These are phyloP conservation scores for Drosophila meridiana DNA, from an alignment of 2,888 invertebrate genomes.

Conservation along the genomic window DNA sequence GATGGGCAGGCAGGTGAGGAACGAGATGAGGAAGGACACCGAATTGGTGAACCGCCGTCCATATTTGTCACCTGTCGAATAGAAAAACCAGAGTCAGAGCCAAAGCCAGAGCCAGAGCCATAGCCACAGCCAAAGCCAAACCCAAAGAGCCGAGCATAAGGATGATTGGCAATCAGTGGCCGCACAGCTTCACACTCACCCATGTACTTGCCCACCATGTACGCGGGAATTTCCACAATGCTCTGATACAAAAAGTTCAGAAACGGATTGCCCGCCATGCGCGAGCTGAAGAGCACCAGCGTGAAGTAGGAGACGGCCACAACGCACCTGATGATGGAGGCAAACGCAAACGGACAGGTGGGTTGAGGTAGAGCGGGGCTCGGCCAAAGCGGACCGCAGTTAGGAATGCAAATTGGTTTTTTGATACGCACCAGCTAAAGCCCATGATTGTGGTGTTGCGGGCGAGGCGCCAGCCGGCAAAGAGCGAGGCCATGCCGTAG, in stretches of 20 bases:
- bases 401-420: slow-evolving; percentile 73
- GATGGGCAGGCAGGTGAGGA: slow-evolving; percentile 84
- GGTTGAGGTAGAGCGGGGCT: slow-evolving; percentile 3
- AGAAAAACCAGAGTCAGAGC: not conserved
- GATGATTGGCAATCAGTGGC: slow-evolving; percentile 55
- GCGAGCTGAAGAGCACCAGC: slow-evolving; percentile 86
- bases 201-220: slow-evolving; percentile 86
- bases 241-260: slow-evolving; percentile 88
- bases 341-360: not conserved
- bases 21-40: slow-evolving; percentile 84
- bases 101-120: not conserved
- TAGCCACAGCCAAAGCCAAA: not conserved
- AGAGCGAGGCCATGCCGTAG: slow-evolving; percentile 87
- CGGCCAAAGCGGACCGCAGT: slow-evolving; percentile 48
- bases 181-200: slow-evolving; percentile 72
- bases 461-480: slow-evolving; percentile 87
- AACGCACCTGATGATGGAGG: slow-evolving; percentile 84
- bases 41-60: slow-evolving; percentile 86
- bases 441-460: slow-evolving; percentile 86
- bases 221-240: slow-evolving; percentile 88
- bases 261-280: slow-evolving; percentile 88
- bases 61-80: slow-evolving; percentile 85
- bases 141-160: slow-evolving; percentile 9
- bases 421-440: slow-evolving; percentile 86
- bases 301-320: slow-evolving; percentile 86